A percentile compares a stretch with the other conserved stretches of the same genome.
phyloP scores from a whole-genome alignment of 2,113 vertebrate genomes.

The Pelmatolapia mariae region DNA sequence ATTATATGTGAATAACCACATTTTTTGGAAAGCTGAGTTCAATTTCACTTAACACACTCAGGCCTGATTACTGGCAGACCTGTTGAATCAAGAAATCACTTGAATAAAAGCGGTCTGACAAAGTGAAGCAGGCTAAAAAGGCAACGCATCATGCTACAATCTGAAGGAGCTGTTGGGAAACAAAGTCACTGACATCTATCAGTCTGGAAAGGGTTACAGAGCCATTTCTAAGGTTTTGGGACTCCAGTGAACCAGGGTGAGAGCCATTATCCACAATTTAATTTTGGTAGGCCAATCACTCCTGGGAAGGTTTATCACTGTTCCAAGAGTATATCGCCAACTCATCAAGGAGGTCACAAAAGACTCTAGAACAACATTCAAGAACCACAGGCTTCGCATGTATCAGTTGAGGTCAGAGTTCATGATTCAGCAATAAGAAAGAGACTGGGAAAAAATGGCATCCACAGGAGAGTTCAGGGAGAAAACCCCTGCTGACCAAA shows the following conservation, averaged over 20 bases:
- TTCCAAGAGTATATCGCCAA: not conserved
- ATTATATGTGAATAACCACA: not conserved
- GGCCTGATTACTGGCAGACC: not conserved
- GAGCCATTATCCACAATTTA: not conserved
- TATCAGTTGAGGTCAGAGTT: not conserved
- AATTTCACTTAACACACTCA: not conserved
- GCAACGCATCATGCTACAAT: not conserved
- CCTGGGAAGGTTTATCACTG: not conserved
- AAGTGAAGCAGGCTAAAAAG: not conserved
- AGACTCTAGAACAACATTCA: not conserved
- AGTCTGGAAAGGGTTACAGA: not conserved
- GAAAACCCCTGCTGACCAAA: not conserved
- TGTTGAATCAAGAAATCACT: not conserved
- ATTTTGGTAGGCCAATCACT: not conserved
- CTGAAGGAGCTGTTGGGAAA: fast-evolving
- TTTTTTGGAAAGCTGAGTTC: not conserved
- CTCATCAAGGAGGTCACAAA: not conserved
- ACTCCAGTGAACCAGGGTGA: fast-evolving
- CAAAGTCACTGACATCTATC: not conserved
- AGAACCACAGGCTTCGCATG: not conserved
- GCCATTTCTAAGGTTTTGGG: not conserved
- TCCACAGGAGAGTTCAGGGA: not conserved
- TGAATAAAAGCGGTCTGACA: not conserved
- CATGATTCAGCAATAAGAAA: fast-evolving
- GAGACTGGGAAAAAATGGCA: not conserved